These are phyloP conservation scores for Protosalanx chinensis DNA, from an alignment of 2,797 vertebrate genomes.

Conservation along the genomic window DNA sequence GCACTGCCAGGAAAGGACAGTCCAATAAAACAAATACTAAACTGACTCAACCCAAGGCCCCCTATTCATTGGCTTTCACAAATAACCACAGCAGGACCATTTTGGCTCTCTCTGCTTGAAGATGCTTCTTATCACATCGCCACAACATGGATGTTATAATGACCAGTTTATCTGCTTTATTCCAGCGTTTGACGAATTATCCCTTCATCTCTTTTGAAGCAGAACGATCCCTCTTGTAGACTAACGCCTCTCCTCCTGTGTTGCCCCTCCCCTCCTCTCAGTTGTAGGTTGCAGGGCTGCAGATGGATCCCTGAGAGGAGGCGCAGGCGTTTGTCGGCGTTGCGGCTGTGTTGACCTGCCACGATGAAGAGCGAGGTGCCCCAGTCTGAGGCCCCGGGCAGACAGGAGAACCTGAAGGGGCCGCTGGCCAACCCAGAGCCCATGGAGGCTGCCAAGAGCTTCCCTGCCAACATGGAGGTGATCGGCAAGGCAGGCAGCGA, in stretches of 20 bases:
- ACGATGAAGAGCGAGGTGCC: slow-evolving; percentile 98
- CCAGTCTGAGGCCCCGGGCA: slow-evolving; percentile 82
- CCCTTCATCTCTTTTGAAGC: not conserved
- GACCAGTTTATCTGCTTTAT: not conserved
- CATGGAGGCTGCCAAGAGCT: slow-evolving; percentile 86
- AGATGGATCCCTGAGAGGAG: slow-evolving; percentile 75
- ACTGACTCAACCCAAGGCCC: slow-evolving; percentile 25
- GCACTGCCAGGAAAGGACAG: slow-evolving; percentile 35
- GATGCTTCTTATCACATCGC: not conserved
- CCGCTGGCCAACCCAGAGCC: slow-evolving; percentile 90
- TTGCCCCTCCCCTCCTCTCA: slow-evolving; percentile 14
- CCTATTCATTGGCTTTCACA: slow-evolving; percentile 27
- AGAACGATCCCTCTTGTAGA: not conserved
- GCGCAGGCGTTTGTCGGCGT: slow-evolving; percentile 54
- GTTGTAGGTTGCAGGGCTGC: slow-evolving; percentile 70
- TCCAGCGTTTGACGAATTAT: not conserved
- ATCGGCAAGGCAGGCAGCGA: slow-evolving; percentile 93
- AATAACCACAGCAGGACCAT: slow-evolving; percentile 10
- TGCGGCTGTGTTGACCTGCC: slow-evolving; percentile 73
- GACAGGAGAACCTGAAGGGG: slow-evolving; percentile 93
- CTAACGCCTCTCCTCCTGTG: slow-evolving; percentile 14
- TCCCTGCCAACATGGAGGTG: slow-evolving; percentile 88
- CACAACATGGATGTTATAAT: not conserved
- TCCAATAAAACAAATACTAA: slow-evolving; percentile 27
- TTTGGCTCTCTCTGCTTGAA: slow-evolving; percentile 22